Evolutionary conservation across 2,797 vertebrate species (phyloP).

Genomic region (Syncerus caffer): DNA sequence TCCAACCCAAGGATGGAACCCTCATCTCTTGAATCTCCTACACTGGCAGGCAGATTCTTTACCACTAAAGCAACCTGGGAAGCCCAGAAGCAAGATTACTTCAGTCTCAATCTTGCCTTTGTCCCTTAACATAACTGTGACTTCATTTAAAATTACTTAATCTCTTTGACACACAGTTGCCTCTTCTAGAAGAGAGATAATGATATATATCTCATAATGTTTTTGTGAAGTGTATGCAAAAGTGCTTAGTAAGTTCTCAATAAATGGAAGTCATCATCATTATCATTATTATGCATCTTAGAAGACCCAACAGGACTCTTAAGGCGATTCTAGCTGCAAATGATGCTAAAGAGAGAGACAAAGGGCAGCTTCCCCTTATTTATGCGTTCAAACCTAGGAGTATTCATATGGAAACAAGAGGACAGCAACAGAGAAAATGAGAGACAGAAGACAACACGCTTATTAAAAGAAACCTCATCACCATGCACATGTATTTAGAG

Average conservation of each 20-base stretch:
- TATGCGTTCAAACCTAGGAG: not conserved
- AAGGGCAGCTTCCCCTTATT: not conserved
- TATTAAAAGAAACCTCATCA: not conserved
- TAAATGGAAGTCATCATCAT: not conserved
- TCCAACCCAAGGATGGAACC: not conserved
- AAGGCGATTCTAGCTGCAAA: not conserved
- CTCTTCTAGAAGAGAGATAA: not conserved
- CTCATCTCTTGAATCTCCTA: not conserved
- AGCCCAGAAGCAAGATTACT: not conserved
- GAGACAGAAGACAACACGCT: not conserved
- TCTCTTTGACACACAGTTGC: not conserved
- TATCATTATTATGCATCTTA: not conserved
- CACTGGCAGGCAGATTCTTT: not conserved
- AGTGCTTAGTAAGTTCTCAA: slow-evolving; percentile 40
- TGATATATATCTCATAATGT: not conserved
- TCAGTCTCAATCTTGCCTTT: not conserved
- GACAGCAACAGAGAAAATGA: not conserved
- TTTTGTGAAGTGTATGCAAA: not conserved
- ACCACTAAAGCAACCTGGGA: not conserved
- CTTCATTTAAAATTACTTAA: not conserved
- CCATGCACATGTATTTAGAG: not conserved
- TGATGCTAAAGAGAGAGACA: not conserved
- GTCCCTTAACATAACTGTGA: not conserved
- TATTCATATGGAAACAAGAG: not conserved
- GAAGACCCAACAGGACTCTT: not conserved